Evolutionary conservation across 2,113 vertebrate species (phyloP).

Genomic region (Indicator maculatus): DNA sequence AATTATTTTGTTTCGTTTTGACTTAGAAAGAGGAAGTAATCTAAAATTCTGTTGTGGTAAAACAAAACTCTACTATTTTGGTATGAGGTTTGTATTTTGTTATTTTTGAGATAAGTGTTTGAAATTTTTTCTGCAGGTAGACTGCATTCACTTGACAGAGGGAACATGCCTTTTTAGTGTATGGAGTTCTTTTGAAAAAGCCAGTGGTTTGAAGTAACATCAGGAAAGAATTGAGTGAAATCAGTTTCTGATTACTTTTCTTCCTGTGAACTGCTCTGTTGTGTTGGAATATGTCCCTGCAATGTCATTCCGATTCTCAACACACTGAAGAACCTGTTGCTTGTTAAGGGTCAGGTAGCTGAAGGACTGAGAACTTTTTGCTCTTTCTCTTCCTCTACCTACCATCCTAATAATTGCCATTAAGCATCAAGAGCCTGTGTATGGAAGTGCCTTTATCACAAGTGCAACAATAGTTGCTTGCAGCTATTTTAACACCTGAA

Average conservation of each 20-base stretch:
- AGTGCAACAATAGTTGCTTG: slow-evolving; percentile 24
- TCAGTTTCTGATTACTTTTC: slow-evolving; percentile 44
- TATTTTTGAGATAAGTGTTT: slow-evolving; percentile 43
- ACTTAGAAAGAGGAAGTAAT: background rate
- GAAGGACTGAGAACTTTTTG: background rate
- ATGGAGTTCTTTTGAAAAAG: background rate
- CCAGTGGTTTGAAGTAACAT: background rate
- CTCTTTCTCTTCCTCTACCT: background rate
- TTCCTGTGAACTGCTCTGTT: background rate
- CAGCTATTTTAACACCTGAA: slow-evolving; percentile 21
- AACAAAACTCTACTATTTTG: background rate
- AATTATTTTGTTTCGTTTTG: background rate
- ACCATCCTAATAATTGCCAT: background rate
- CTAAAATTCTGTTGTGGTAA: background rate
- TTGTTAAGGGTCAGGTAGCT: slow-evolving; percentile 4
- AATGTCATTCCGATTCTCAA: background rate
- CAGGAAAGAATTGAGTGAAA: slow-evolving; percentile 3
- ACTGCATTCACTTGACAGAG: background rate
- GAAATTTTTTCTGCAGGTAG: background rate
- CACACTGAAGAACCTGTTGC: background rate
- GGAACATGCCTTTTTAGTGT: background rate
- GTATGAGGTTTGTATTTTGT: background rate
- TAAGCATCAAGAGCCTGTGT: background rate
- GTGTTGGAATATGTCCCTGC: background rate
- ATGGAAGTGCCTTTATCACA: slow-evolving; percentile 19